phyloP scores from a whole-genome alignment of 2,113 vertebrate genomes.

The Calyptommatus sinebrachiatus region DNA sequence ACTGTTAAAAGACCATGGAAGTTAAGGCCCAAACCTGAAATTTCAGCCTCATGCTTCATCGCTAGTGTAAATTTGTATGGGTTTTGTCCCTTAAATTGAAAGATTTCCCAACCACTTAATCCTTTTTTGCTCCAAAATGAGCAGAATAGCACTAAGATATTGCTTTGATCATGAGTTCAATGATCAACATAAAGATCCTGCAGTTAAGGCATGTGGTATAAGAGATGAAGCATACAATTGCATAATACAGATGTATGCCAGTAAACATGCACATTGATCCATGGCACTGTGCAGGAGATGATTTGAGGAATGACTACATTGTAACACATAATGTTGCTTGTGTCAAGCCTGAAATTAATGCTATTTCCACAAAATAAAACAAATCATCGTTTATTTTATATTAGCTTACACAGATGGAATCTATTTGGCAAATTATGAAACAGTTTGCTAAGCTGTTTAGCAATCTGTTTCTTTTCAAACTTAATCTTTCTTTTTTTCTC shows the following conservation, averaged over 20 bases:
- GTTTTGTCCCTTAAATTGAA: not conserved
- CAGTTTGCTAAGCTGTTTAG: slow-evolving; percentile 57
- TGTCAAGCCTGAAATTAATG: slow-evolving; percentile 43
- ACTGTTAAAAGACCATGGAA: too few species aligned
- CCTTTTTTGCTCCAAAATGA: slow-evolving; percentile 45
- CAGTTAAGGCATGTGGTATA: slow-evolving; percentile 3
- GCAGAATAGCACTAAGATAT: slow-evolving; percentile 39
- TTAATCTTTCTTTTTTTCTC: slow-evolving; percentile 58
- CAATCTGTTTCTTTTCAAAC: slow-evolving; percentile 61
- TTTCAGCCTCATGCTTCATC: not conserved
- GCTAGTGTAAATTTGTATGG: not conserved
- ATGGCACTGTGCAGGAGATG: not conserved
- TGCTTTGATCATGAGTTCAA: slow-evolving; percentile 31
- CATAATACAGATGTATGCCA: not conserved
- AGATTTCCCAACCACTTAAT: slow-evolving; percentile 35
- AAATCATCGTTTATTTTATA: slow-evolving; percentile 61
- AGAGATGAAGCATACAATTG: not conserved
- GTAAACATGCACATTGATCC: not conserved
- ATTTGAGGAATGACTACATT: slow-evolving; percentile 27
- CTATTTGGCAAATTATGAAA: slow-evolving; percentile 68
- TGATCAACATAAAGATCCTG: slow-evolving; percentile 24
- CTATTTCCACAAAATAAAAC: slow-evolving; percentile 40
- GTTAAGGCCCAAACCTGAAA: too few species aligned
- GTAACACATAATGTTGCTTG: slow-evolving; percentile 28
- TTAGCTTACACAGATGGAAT: slow-evolving; percentile 66